These are phyloP conservation scores for Ectemnius lituratus DNA, from an alignment of 2,888 invertebrate species.

Conservation along the genomic window DNA sequence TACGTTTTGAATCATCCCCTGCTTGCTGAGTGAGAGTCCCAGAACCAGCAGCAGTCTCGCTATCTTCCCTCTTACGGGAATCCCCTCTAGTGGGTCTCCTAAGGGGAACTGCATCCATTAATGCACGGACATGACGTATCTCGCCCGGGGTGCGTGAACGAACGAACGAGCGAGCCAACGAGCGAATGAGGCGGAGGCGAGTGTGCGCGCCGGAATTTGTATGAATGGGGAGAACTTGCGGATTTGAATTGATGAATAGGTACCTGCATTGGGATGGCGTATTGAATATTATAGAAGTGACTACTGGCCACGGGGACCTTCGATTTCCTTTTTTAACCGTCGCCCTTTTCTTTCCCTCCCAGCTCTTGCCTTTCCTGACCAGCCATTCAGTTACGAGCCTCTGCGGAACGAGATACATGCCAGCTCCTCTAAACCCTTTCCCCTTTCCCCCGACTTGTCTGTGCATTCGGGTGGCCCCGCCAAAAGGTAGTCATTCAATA, in stretches of 20 bases:
- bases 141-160: constrained; percentile 16
- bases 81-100: constrained; percentile 56
- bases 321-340: constrained; percentile 47
- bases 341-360: background rate
- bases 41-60: constrained; percentile 49
- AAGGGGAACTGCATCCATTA: constrained; percentile 72
- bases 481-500: constrained; percentile 9
- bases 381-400: constrained; percentile 31
- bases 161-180: too few relatives aligned
- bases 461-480: background rate
- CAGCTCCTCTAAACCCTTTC: background rate
- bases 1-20: constrained; percentile 72
- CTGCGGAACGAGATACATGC: constrained; percentile 22
- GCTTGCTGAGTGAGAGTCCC: constrained; percentile 45
- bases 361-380: background rate
- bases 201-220: constrained; percentile 66
- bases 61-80: constrained; percentile 47
- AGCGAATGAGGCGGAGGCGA: too few relatives aligned
- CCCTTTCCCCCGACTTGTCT: constrained; percentile 5
- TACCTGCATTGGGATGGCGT: constrained; percentile 58
- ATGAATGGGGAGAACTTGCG: constrained; percentile 69
- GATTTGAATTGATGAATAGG: constrained; percentile 75
- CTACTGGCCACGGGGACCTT: constrained; percentile 46
- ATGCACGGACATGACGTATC: constrained; percentile 57
- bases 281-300: constrained; percentile 69